Evolutionary conservation across 2,888 invertebrate species (phyloP).

Genomic region (Ephialtes manifestator): DNA sequence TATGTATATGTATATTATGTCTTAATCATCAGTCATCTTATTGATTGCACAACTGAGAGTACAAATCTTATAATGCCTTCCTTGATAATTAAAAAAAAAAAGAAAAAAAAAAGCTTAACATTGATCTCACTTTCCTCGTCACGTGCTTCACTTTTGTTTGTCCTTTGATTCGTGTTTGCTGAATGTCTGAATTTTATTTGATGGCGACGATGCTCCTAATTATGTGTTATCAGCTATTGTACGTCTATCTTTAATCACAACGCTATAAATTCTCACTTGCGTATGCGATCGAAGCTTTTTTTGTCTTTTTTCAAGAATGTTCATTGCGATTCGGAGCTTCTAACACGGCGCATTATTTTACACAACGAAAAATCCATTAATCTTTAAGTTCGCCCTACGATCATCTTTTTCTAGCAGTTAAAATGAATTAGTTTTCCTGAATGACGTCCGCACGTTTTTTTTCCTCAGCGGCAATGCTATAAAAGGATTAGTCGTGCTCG

Average conservation of each 20-base stretch:
- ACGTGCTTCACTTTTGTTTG: not conserved
- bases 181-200: not conserved
- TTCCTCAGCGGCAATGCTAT: not conserved
- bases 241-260: conserved; percentile 30
- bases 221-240: conserved; percentile 23
- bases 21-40: conserved; percentile 55
- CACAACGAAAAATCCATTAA: not conserved
- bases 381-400: not conserved
- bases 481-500: not conserved
- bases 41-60: conserved; percentile 53
- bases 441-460: not conserved
- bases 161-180: conserved; percentile 1
- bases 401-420: conserved; percentile 4
- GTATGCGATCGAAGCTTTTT: not conserved
- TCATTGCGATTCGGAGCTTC: not conserved
- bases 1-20: conserved; percentile 52
- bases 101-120: conserved; percentile 1
- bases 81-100: conserved; percentile 4
- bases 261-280: conserved; percentile 36
- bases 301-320: not conserved
- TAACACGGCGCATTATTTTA: not conserved
- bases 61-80: conserved; percentile 34
- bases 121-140: conserved; percentile 19
- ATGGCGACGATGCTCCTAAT: conserved; percentile 2
- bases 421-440: not conserved